Base-by-base conservation (phyloP, 2,797 vertebrate species). In the Staurois parvus region DNA sequence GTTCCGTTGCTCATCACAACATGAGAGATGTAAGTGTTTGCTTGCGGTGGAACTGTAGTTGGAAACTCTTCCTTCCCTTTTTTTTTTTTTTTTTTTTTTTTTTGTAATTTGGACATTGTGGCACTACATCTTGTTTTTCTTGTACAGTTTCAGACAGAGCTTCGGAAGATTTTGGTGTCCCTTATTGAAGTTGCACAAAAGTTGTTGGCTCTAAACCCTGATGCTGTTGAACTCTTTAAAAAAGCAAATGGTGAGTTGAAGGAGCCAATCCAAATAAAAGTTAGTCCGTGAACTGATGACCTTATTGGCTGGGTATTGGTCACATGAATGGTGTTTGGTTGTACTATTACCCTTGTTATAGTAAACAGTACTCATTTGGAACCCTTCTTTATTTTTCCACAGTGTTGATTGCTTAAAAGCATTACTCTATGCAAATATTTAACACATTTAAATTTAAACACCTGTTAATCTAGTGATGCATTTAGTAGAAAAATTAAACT, bases 171-270 rank as follows among this genome's bases (percentile, higher is more conserved):
- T 91, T 91, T 99, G 70, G 97, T 99, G 69, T 99, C 98, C 17
- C 97, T 99, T 76, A 99, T 99, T 68, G 97, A 99, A 92, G 98
- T 99, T n/a, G 98, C 98, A 1, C 98, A 99, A 94, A 99, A 99
- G 89, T 90, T 99, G 88, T 91, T 99, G 26, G 98, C 98, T 0
- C 93, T 99, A 92, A 99, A 99, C 91, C 98, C 98, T 0, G 98
- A 99, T 29, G 98, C 98, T 0, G 98, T 99, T 28, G 98, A 99
- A 76, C 93, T 99, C 0, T 99, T 99, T 88, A 98, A 97, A 93
- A 99, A 99, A 89, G 98, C 98, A 29, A 99, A 99, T 1, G 98
- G 98, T 99, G 92, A 11, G 91, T 12, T 52, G 6, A 56, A 24
- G 21, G 5, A 52, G 15, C 1, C 52, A 59, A 59, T 59, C 17